phyloP scores from a whole-genome alignment of 2,113 vertebrate genomes.

The Brachirus orientalis region DNA sequence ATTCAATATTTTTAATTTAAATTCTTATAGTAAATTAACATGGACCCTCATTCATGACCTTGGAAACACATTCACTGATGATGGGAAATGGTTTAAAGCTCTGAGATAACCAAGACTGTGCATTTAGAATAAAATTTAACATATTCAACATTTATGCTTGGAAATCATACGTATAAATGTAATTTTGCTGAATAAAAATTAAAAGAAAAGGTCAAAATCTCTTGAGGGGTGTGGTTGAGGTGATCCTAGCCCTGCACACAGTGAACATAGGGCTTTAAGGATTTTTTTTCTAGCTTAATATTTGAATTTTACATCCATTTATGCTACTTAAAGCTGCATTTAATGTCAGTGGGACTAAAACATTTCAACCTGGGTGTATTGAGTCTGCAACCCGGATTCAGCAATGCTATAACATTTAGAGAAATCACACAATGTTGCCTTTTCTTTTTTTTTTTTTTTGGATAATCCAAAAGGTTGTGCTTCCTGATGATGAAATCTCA shows the following conservation, averaged over 20 bases:
- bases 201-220: neutral
- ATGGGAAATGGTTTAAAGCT: neutral
- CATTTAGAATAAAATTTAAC: neutral
- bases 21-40: neutral
- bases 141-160: too few species aligned
- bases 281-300: too few species aligned
- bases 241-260: neutral
- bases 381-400: neutral
- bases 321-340: too few species aligned
- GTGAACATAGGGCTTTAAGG: too few species aligned
- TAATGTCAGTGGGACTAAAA: too few species aligned
- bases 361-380: too few species aligned
- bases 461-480: too few species aligned
- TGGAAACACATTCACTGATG: neutral
- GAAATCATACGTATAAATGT: too few species aligned
- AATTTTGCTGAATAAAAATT: neutral
- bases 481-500: slow-evolving; percentile 6
- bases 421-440: neutral
- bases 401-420: neutral
- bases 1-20: neutral
- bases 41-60: neutral
- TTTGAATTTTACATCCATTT: too few species aligned
- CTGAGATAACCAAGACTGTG: neutral
- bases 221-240: neutral
- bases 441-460: too few species aligned